These are phyloP conservation scores for Cinclus mexicanus DNA, from an alignment of 2,113 vertebrate species.

Conservation along the genomic window DNA sequence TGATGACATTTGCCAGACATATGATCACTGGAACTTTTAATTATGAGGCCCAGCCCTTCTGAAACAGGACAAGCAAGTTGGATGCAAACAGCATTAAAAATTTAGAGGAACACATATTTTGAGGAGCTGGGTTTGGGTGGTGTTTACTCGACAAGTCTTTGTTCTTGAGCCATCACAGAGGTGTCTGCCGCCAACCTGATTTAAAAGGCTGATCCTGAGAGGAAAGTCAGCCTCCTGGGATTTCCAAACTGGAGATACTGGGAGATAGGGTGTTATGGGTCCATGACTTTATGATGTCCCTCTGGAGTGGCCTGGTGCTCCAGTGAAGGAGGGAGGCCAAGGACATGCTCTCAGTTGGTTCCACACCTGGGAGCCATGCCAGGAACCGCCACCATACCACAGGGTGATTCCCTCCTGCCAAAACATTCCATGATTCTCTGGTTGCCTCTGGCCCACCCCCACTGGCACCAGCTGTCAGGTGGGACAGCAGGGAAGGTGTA, in stretches of 20 bases:
- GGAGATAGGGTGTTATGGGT: neutral
- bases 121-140: slow-evolving; percentile 45
- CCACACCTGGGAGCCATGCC: neutral
- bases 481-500: neutral
- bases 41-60: slow-evolving; percentile 43
- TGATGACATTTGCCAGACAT: slow-evolving; percentile 37
- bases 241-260: neutral
- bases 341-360: neutral
- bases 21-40: slow-evolving; percentile 24
- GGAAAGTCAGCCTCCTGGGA: neutral
- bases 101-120: slow-evolving; percentile 42
- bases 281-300: neutral
- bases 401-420: neutral
- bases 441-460: neutral
- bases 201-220: slow-evolving; percentile 20
- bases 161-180: slow-evolving; percentile 32
- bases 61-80: slow-evolving; percentile 62
- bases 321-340: neutral
- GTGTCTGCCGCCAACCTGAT: slow-evolving; percentile 54
- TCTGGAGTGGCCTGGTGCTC: neutral
- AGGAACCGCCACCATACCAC: neutral
- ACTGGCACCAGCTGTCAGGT: neutral
- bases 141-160: slow-evolving; percentile 43
- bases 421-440: neutral
- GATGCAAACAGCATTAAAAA: slow-evolving; percentile 61